Percentiles rank a stretch among this genome's conserved stretches.
phyloP scores from a whole-genome alignment of 2,113 vertebrate species.

The Pelvicachromis taeniatus region DNA sequence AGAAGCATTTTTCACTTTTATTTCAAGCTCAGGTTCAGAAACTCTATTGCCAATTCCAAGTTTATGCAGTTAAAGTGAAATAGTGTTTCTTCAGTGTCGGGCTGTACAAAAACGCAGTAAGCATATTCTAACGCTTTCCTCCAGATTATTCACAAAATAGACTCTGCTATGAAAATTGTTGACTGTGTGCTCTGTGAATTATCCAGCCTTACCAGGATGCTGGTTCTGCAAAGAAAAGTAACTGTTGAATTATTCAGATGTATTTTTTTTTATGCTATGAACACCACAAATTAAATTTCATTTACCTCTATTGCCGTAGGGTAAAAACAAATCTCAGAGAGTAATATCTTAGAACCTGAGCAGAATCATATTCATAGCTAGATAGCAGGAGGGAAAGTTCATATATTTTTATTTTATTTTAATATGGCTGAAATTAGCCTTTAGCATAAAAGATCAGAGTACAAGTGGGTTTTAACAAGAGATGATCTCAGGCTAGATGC shows the following conservation, averaged over 20 bases:
- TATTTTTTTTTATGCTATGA: not conserved
- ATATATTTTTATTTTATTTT: not conserved
- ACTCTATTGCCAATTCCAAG: not conserved
- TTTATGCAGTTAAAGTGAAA: not conserved
- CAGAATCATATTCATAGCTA: not conserved
- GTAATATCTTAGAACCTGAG: not conserved
- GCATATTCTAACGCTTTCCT: not conserved
- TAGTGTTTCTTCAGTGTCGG: not conserved
- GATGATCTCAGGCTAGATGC: not conserved
- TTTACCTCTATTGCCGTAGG: not conserved
- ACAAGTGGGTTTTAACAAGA: not conserved
- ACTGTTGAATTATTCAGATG: not conserved
- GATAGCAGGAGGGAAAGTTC: not conserved
- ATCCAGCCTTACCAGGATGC: not conserved
- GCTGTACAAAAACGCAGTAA: not conserved
- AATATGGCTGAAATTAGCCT: not conserved
- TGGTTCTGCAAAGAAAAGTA: not conserved
- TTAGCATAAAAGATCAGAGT: not conserved
- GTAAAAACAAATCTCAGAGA: not conserved
- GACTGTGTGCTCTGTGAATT: not conserved
- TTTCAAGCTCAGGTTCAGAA: not conserved
- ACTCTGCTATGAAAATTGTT: not conserved
- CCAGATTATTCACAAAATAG: not conserved
- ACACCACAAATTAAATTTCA: not conserved
- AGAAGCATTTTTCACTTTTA: not conserved